Evolutionary conservation across 2,797 vertebrate species (phyloP), one percentile per base, ranked within the genome.

Genomic region (Synaphobranchus kaupii): DNA sequence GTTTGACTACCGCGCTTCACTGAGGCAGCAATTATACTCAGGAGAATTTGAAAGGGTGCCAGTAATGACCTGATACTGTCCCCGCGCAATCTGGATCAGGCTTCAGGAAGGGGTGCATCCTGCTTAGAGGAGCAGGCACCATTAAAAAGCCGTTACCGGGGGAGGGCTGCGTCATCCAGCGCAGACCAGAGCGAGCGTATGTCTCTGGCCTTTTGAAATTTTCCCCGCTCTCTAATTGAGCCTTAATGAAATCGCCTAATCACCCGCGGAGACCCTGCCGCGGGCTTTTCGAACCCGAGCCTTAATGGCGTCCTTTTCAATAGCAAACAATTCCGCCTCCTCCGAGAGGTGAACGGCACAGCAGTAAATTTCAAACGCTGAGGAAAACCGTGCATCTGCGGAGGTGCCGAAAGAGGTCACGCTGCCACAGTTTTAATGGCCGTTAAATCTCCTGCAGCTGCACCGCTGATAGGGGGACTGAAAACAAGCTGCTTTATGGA

Each of bases 1-100:
- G 88, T 86, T 20, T n/a, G 84, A 91, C 60, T n/a, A 68, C 73
- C 68, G 73, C 4, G 83, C 91, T 89, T 87, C 81, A 84, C 90
- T 92, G 92, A 92, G 91, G 91, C 91, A 88, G 28, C 94, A 93
- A 94, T 96, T 95, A 94, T 94, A 94, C 93, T 90, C 89, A 1
- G 91, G 88, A 89, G 90, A 87, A 85, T 94, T 93, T 94, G 93
- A 95, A 92, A 93, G 89, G 87, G 88, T 95, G 93, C 92, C 94
- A 94, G 94, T 91, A 95, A 96, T 95, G 94, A 95, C 92, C 93
- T 95, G 95, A 95, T 95, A 95, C 90, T 92, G 90, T 89, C 89
- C 85, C 90, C 89, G 9, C 28, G 50, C 17, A 52, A 56, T 83
- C 52, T 54, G 8, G n/a, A 83, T 83, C 47, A 52, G 6, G 52